Conservation (phyloP, 1,140 invertebrate species). For the Heliconius eleuchia region DNA sequence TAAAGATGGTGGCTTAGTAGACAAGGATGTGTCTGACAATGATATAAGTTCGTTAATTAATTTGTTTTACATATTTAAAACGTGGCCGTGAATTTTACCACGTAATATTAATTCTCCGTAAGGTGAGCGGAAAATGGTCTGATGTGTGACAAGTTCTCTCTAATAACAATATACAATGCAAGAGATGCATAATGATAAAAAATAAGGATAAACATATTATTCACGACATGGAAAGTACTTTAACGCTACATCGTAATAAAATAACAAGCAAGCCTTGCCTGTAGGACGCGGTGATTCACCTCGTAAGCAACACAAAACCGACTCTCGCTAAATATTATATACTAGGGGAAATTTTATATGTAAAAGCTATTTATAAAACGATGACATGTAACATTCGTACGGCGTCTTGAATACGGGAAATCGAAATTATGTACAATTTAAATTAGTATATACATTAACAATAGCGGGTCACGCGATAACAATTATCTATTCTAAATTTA, state of each 20-base stretch:
- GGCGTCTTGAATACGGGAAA: slow-evolving; percentile 10
- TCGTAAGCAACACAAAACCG: not conserved
- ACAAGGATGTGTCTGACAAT: too few relatives aligned
- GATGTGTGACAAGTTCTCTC: not conserved
- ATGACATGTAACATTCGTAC: not conserved
- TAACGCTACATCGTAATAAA: not conserved
- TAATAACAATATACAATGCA: not conserved
- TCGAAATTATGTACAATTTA: slow-evolving; percentile 27
- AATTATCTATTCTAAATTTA: slow-evolving; percentile 44
- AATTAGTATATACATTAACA: slow-evolving; percentile 24
- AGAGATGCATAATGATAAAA: not conserved
- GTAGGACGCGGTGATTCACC: slow-evolving; percentile 5
- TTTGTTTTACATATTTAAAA: too few relatives aligned
- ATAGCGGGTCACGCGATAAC: slow-evolving; percentile 39
- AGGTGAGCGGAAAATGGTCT: not conserved
- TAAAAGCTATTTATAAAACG: not conserved
- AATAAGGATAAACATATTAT: slow-evolving; percentile 1
- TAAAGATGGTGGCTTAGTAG: too few relatives aligned
- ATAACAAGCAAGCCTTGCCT: not conserved
- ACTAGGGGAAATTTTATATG: not conserved
- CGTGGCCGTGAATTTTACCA: too few relatives aligned
- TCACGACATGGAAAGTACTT: not conserved
- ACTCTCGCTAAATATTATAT: not conserved
- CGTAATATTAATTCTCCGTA: not conserved
- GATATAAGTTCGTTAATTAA: too few relatives aligned